Percentiles rank a stretch among this genome's conserved stretches.
Conservation (phyloP, 53 echinoderm and acorn worm genomes). For the Zoroaster sp. region DNA sequence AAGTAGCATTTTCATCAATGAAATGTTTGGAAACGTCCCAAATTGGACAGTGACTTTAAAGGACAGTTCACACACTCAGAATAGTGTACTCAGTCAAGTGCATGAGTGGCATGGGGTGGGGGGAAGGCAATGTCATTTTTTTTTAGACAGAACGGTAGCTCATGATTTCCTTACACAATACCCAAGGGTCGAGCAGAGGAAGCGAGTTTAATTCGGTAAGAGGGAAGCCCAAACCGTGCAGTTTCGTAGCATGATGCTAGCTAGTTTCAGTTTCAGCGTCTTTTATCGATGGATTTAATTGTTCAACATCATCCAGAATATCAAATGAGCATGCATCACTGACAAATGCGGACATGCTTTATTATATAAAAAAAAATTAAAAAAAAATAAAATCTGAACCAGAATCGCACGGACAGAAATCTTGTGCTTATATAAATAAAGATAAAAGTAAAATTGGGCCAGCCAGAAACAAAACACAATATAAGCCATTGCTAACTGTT, state of each 20-base stretch:
- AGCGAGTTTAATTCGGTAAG: neutral
- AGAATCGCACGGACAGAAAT: too few relatives aligned
- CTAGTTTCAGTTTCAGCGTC: neutral
- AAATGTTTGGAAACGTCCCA: too few relatives aligned
- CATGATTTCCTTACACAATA: neutral
- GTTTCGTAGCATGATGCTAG: neutral
- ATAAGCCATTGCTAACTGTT: neutral
- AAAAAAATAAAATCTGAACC: neutral
- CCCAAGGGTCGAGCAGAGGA: neutral
- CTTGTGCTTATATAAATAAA: too few relatives aligned
- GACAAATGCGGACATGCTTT: neutral
- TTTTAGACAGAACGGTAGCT: neutral
- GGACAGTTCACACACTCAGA: too few relatives aligned
- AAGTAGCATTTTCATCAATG: too few relatives aligned
- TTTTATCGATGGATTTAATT: neutral
- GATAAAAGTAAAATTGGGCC: neutral
- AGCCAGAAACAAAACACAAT: neutral
- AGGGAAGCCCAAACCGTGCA: neutral
- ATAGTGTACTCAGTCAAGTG: too few relatives aligned
- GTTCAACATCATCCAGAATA: neutral
- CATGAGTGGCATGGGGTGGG: neutral
- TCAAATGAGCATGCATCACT: neutral
- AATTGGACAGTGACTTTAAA: too few relatives aligned
- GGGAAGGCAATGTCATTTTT: neutral
- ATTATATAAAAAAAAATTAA: neutral